Percentiles rank a stretch among this genome's conserved stretches.
Evolutionary conservation across 2,113 vertebrate species (phyloP).

Genomic region (Gila orcuttii): DNA sequence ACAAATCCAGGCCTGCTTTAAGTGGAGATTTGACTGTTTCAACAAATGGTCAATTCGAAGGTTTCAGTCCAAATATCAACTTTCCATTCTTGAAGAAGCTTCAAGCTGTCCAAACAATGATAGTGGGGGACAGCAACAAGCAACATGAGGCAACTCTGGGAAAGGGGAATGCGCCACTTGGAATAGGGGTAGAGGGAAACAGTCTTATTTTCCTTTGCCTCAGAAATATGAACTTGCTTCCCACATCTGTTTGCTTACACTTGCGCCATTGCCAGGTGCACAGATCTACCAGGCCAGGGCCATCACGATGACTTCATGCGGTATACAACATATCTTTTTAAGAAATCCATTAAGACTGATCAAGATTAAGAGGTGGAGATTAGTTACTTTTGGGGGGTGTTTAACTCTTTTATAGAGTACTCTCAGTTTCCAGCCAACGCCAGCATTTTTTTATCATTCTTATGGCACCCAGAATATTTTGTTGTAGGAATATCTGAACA

Average conservation of each 20-base stretch:
- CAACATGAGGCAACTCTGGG: conserved; percentile 84
- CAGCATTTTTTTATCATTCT: too few species aligned
- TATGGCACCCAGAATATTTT: too few species aligned
- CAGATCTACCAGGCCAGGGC: conserved; percentile 61
- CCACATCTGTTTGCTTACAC: conserved; percentile 79
- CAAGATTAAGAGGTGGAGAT: not conserved
- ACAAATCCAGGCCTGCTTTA: conserved; percentile 24
- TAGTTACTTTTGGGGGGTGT: not conserved
- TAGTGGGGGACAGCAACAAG: conserved; percentile 75
- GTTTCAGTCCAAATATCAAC: conserved; percentile 75
- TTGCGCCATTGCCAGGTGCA: conserved; percentile 77
- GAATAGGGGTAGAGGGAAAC: conserved; percentile 75
- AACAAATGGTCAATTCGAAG: conserved; percentile 63
- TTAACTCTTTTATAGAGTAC: too few species aligned
- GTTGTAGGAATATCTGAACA: too few species aligned
- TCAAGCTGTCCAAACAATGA: conserved; percentile 93
- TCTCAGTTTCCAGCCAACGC: too few species aligned
- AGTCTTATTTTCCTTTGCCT: conserved; percentile 81
- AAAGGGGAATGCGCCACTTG: conserved; percentile 77
- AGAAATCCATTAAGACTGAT: not conserved
- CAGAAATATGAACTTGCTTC: conserved; percentile 80
- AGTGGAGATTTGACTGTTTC: conserved; percentile 37
- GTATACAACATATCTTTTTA: conserved; percentile 23
- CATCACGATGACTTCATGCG: conserved; percentile 67
- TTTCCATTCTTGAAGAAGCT: conserved; percentile 73